Evolutionary conservation across 1,140 invertebrate genomes (phyloP).

Genomic region (Papilio helenus): DNA sequence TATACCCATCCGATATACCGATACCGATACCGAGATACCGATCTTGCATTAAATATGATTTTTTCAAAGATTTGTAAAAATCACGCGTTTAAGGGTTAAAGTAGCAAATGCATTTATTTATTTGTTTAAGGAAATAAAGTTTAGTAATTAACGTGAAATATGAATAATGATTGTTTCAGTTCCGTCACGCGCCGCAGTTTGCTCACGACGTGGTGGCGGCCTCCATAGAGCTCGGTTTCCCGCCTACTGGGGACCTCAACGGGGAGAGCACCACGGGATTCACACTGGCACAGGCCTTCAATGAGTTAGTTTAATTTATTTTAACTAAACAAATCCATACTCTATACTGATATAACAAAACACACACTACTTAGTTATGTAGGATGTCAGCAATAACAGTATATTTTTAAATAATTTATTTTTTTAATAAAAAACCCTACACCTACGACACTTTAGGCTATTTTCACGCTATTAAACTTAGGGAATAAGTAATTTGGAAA

Average conservation of each 20-base stretch:
- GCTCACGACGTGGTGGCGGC: slow-evolving; percentile 77
- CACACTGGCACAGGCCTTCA: slow-evolving; percentile 94
- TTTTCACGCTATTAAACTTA: too few relatives aligned
- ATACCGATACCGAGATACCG: too few relatives aligned
- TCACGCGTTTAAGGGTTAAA: too few relatives aligned
- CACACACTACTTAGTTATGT: neutral
- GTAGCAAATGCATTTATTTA: too few relatives aligned
- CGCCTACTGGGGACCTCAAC: slow-evolving; percentile 89
- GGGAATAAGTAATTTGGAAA: too few relatives aligned
- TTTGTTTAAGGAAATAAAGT: neutral
- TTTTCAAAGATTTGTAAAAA: too few relatives aligned
- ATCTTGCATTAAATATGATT: too few relatives aligned
- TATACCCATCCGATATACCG: too few relatives aligned
- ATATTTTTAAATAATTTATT: too few relatives aligned
- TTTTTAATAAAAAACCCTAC: too few relatives aligned
- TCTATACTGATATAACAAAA: neutral
- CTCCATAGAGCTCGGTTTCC: slow-evolving; percentile 74
- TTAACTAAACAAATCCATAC: neutral
- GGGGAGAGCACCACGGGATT: slow-evolving; percentile 94
- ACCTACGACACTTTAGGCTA: too few relatives aligned
- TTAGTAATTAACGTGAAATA: neutral
- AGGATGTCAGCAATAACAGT: too few relatives aligned
- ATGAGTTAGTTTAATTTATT: slow-evolving; percentile 68
- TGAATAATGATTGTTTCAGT: slow-evolving; percentile 51
- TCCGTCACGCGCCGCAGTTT: slow-evolving; percentile 73